Percentiles rank a stretch among this genome's conserved stretches.
Conservation (phyloP, 2,888 invertebrate species). For the Gari tellinella region DNA sequence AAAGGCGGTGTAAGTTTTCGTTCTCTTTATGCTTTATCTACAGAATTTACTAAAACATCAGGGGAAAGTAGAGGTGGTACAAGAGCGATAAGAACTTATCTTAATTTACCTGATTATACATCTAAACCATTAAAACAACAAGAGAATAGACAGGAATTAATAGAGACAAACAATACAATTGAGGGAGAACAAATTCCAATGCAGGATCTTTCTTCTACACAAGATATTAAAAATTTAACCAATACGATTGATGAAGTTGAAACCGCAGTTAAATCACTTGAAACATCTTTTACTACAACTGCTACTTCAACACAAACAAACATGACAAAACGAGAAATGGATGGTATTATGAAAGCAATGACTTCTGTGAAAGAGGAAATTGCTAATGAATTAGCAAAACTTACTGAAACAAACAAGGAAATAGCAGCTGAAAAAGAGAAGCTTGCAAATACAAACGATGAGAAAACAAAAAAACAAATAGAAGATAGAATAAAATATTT, state of each 20-base stretch:
- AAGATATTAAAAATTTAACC: slow-evolving; percentile 19
- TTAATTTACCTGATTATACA: too few relatives aligned
- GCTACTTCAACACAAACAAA: slow-evolving; percentile 12
- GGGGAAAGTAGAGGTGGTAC: background rate
- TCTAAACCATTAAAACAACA: too few relatives aligned
- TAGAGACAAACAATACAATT: too few relatives aligned
- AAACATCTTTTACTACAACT: slow-evolving; percentile 6
- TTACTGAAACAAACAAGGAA: slow-evolving; percentile 16
- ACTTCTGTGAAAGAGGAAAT: slow-evolving; percentile 26
- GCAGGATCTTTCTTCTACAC: slow-evolving; percentile 21
- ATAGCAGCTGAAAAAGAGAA: slow-evolving; percentile 17
- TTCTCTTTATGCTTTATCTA: background rate
- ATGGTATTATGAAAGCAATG: slow-evolving; percentile 27
- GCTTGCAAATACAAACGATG: slow-evolving; percentile 2
- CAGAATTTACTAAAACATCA: background rate
- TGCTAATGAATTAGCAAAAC: slow-evolving; percentile 11
- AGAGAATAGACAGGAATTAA: too few relatives aligned
- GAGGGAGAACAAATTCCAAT: slow-evolving; percentile 6
- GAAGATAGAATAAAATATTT: slow-evolving; percentile 20
- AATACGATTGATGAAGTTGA: slow-evolving; percentile 13
- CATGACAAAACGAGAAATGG: too few relatives aligned
- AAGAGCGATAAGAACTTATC: too few relatives aligned
- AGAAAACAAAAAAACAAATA: slow-evolving; percentile 15
- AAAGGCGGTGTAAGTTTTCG: slow-evolving; percentile 1
- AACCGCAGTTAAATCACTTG: slow-evolving; percentile 22